Evolutionary conservation across 2,113 vertebrate genomes (phyloP), one percentile per base, ranked within the genome.

Genomic region (Anser cygnoides): DNA sequence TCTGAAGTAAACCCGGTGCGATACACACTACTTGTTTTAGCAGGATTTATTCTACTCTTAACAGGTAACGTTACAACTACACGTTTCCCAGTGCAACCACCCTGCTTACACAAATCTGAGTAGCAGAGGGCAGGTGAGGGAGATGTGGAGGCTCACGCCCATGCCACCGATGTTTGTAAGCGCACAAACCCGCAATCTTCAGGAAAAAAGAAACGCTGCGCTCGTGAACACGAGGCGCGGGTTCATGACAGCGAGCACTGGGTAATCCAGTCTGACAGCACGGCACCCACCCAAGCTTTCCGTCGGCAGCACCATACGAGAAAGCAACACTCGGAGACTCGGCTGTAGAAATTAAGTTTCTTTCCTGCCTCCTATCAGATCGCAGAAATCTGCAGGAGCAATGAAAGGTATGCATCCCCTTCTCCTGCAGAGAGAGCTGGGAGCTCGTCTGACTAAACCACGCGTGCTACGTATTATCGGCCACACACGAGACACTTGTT

Each of bases 361-460:
- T 87, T 80, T 80, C 44, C 54, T n/a, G 74, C 22, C 63, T 91
- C 76, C 37, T 71, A 46, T 15, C 67, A 33, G 22, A 74, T 28
- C 1, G 0, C 26, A 71, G 80, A 70, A 80, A 90, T 37, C 37
- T 84, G 44, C 22, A 1, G 2, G 41, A 33, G 25, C 18, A 57
- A 92, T 62, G 58, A 62, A 89, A 94, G 75, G 55, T 77, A 84
- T 74, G 61, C 20, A 74, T 18, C 44, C 37, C 20, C 50, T 88
- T 70, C 84, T 83, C 31, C 81, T 33, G 78, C 84, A 95, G n/a
- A 35, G 65, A 91, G 82, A 81, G 74, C 66, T 93, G 66, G 49
- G 89, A 92, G 66, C 74, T 92, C 87, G 39, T 61, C 58, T 76
- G 77, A 79, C 63, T 66, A 65, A 84, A 37, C 33, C 71, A 43